These are phyloP conservation scores for Athalia circularis DNA, from an alignment of 2,888 invertebrate genomes.

Conservation along the genomic window DNA sequence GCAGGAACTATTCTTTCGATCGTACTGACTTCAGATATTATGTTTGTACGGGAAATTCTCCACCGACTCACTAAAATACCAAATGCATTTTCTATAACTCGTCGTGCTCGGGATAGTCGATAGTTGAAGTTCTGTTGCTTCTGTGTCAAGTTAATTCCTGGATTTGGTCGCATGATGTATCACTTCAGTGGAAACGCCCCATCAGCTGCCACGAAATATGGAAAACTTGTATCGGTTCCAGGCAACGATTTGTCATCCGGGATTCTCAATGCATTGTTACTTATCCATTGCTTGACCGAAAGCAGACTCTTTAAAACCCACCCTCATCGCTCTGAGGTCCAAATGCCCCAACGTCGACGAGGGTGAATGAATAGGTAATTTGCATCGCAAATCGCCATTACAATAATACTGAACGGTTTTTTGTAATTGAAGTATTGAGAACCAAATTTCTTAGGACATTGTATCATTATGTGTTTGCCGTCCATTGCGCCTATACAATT, in stretches of 20 bases:
- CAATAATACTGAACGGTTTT: conserved; percentile 32
- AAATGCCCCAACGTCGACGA: conserved; percentile 41
- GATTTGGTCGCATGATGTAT: conserved; percentile 59
- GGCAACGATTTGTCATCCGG: conserved; percentile 26
- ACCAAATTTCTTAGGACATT: conserved; percentile 32
- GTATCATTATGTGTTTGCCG: conserved; percentile 40
- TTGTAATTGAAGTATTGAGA: conserved; percentile 42
- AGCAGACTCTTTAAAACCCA: conserved; percentile 21
- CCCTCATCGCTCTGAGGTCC: conserved; percentile 37
- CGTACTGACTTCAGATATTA: conserved; percentile 30
- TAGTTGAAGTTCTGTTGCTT: conserved; percentile 55
- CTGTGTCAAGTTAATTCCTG: conserved; percentile 53
- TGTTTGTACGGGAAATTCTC: conserved; percentile 31
- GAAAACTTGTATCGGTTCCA: conserved; percentile 49
- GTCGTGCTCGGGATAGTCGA: conserved; percentile 53
- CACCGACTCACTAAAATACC: conserved; percentile 40
- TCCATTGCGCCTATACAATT: conserved; percentile 19
- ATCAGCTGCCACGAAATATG: conserved; percentile 52
- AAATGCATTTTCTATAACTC: conserved; percentile 39
- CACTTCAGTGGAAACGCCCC: conserved; percentile 56
- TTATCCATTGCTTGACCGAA: conserved; percentile 37
- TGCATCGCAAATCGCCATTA: conserved; percentile 43
- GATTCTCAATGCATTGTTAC: not conserved
- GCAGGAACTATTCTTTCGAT: conserved; percentile 40
- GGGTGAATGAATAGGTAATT: conserved; percentile 40